Evolutionary conservation across 2,113 vertebrate genomes (phyloP).

Genomic region (Puntigrus tetrazona): DNA sequence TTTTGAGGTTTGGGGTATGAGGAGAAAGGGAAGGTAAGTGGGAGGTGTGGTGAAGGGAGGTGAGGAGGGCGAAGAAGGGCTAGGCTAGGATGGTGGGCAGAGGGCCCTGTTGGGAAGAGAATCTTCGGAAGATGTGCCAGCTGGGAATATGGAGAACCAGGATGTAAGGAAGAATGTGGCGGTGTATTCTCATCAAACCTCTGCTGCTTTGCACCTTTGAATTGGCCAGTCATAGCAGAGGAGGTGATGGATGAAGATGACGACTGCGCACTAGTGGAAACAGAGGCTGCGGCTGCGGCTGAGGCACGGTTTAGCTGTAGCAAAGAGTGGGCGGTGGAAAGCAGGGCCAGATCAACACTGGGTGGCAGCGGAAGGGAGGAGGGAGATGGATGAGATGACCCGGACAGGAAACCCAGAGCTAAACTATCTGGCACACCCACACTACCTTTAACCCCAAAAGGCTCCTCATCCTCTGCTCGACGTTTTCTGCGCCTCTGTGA

Average conservation of each 20-base stretch:
- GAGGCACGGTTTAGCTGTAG: slow-evolving; percentile 77
- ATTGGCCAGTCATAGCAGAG: slow-evolving; percentile 72
- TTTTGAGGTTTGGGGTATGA: slow-evolving; percentile 80
- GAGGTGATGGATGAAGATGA: slow-evolving; percentile 69
- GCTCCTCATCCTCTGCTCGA: slow-evolving; percentile 75
- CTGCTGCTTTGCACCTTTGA: slow-evolving; percentile 77
- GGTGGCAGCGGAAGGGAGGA: slow-evolving; percentile 78
- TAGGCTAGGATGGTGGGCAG: slow-evolving; percentile 78
- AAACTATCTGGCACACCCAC: slow-evolving; percentile 71
- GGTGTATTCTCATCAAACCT: slow-evolving; percentile 82
- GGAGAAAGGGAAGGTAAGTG: slow-evolving; percentile 82
- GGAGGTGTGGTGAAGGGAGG: slow-evolving; percentile 70
- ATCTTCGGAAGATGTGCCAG: slow-evolving; percentile 80
- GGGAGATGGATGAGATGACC: slow-evolving; percentile 68
- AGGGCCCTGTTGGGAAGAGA: slow-evolving; percentile 74
- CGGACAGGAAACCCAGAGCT: slow-evolving; percentile 72
- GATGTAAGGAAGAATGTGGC: slow-evolving; percentile 71
- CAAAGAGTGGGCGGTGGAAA: slow-evolving; percentile 80
- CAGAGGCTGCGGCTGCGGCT: slow-evolving; percentile 71
- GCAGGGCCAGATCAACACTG: slow-evolving; percentile 77
- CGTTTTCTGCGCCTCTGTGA: slow-evolving; percentile 76
- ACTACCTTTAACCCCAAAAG: slow-evolving; percentile 72
- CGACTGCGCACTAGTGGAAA: slow-evolving; percentile 66
- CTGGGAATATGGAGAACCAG: slow-evolving; percentile 75
- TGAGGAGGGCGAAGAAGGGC: slow-evolving; percentile 81